Percentiles rank a stretch among this genome's conserved stretches.
These are phyloP conservation scores for Neodiprion virginianus DNA, from an alignment of 1,140 invertebrate genomes.

Conservation along the genomic window DNA sequence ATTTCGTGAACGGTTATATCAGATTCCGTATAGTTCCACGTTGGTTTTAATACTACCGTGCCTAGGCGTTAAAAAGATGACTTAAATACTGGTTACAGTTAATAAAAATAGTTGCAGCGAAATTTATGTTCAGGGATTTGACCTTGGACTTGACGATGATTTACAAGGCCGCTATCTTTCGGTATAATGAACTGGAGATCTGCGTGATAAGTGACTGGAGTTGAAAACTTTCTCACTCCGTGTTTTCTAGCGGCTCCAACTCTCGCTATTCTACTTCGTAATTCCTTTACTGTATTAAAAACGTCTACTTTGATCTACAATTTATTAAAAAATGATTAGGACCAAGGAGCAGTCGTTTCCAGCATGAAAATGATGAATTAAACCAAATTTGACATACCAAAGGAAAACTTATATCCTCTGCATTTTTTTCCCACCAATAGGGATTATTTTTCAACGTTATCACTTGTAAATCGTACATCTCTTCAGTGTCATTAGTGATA, in stretches of 20 bases:
- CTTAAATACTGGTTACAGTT: background rate
- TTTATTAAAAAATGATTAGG: background rate
- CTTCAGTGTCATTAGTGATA: background rate
- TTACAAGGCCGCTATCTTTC: background rate
- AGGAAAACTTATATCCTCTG: slow-evolving; percentile 5
- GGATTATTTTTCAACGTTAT: background rate
- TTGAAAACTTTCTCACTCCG: background rate
- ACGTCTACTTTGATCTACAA: background rate
- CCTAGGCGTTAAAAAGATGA: background rate
- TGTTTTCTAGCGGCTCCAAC: background rate
- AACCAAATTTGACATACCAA: background rate
- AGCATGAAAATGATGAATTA: background rate
- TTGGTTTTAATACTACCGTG: background rate
- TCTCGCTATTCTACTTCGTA: background rate
- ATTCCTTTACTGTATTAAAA: background rate
- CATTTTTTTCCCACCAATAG: background rate
- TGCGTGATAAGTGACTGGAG: background rate
- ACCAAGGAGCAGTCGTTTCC: background rate
- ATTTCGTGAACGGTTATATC: background rate
- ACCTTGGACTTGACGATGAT: background rate
- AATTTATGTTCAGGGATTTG: background rate
- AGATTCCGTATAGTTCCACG: background rate
- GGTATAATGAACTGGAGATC: background rate
- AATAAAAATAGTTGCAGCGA: background rate
- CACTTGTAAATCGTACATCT: background rate